Percentiles rank a stretch among this genome's conserved stretches.
Conservation (phyloP, 2,888 invertebrate species). For the Biston betularia region DNA sequence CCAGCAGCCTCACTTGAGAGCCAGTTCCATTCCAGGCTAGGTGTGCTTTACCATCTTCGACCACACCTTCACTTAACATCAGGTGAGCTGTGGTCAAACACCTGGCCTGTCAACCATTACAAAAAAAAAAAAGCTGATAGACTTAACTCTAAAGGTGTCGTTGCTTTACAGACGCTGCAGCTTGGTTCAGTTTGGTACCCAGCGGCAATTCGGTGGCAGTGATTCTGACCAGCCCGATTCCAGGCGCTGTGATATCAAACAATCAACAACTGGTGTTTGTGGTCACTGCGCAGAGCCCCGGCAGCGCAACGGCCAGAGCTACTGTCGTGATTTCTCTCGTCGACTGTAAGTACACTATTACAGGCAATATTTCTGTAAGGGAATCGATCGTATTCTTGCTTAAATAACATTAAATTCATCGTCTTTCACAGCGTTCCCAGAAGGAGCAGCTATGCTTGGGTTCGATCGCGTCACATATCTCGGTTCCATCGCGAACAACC, state of each 20-base stretch:
- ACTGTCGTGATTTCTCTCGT: conserved; percentile 44
- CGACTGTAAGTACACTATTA: conserved; percentile 36
- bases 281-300: conserved; percentile 44
- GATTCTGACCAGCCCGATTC: conserved; percentile 42
- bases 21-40: too few relatives aligned
- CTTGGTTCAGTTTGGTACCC: conserved; percentile 38
- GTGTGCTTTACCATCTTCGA: too few relatives aligned
- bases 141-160: background rate
- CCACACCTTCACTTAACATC: too few relatives aligned
- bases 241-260: conserved; percentile 47
- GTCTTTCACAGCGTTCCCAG: conserved; percentile 15
- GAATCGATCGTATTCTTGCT: background rate
- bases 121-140: too few relatives aligned
- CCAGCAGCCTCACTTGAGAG: too few relatives aligned
- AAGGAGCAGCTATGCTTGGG: conserved; percentile 32
- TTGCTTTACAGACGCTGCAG: conserved; percentile 32
- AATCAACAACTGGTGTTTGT: conserved; percentile 50
- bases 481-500: conserved; percentile 44
- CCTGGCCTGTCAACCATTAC: too few relatives aligned
- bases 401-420: background rate
- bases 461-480: conserved; percentile 47
- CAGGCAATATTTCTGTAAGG: background rate
- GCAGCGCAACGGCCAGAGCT: conserved; percentile 39
- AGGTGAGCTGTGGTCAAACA: too few relatives aligned
- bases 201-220: conserved; percentile 42